Conservation (phyloP, 1,140 invertebrate species). For the Apolygus lucorum region DNA sequence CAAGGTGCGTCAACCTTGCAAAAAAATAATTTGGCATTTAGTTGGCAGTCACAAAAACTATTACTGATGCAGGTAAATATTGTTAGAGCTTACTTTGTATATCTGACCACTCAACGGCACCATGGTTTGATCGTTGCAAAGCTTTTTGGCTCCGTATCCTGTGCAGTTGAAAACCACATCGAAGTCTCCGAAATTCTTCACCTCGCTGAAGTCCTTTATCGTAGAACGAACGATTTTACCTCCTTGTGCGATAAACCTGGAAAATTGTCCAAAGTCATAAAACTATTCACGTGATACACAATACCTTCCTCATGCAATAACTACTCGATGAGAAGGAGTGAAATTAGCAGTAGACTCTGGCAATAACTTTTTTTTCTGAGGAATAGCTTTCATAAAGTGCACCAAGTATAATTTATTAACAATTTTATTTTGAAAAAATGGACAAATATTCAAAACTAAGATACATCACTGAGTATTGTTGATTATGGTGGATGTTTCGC, state of each 20-base stretch:
- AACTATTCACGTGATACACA: background rate
- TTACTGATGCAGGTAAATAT: too few species aligned
- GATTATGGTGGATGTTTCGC: too few species aligned
- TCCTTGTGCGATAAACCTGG: slow-evolving; percentile 29
- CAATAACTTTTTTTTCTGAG: too few species aligned
- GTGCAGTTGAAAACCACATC: slow-evolving; percentile 83
- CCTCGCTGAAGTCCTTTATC: slow-evolving; percentile 29
- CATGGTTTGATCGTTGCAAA: slow-evolving; percentile 66
- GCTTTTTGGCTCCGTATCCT: slow-evolving; percentile 66
- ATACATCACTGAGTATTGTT: too few species aligned
- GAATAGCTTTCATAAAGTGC: too few species aligned
- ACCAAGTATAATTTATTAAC: too few species aligned
- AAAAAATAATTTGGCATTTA: slow-evolving; percentile 22
- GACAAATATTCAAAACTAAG: too few species aligned
- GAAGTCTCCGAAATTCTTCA: slow-evolving; percentile 43
- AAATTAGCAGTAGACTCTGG: too few species aligned
- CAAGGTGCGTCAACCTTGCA: slow-evolving; percentile 72
- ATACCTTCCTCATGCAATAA: too few species aligned
- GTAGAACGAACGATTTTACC: slow-evolving; percentile 27
- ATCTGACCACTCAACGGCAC: slow-evolving; percentile 85
- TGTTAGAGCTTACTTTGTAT: slow-evolving; percentile 63
- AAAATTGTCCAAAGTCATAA: background rate
- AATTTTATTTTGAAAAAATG: too few species aligned
- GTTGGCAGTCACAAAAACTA: background rate
- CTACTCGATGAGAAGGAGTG: too few species aligned